phyloP scores from a whole-genome alignment of 37 sponge, comb jelly and placozoan genomes.

The Ianthella basta region DNA sequence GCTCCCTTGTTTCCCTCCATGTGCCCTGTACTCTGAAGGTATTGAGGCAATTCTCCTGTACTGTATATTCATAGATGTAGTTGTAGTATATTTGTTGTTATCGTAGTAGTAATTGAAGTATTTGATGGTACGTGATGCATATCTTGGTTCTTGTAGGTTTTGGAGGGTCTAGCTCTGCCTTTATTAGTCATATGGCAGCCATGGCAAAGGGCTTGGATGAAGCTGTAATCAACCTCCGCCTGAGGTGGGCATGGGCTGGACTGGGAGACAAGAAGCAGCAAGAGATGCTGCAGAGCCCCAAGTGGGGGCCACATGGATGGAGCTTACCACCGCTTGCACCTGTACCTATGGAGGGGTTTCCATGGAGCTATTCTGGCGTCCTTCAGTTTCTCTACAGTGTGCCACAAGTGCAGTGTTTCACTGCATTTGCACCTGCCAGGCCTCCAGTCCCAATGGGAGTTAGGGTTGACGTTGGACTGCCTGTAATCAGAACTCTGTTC shows the following conservation, averaged over 20 bases:
- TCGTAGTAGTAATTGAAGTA: not conserved
- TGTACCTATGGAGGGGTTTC: no score
- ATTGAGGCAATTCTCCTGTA: no score
- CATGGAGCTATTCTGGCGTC: no score
- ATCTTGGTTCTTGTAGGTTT: not conserved
- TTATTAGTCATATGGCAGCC: not conserved
- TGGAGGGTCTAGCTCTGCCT: not conserved
- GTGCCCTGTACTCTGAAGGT: no score
- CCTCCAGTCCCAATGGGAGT: not conserved
- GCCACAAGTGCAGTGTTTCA: not conserved
- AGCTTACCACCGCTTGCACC: no score
- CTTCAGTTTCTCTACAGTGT: not conserved
- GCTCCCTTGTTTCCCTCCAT: no score
- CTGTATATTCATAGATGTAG: no score
- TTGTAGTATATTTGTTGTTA: no score
- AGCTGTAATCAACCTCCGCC: no score
- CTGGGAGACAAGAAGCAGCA: not conserved
- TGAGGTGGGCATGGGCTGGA: conserved; percentile 23
- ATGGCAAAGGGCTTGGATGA: not conserved
- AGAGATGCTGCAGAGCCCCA: not conserved
- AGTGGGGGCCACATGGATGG: no score
- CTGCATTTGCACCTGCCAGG: not conserved
- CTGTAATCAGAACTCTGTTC: not conserved
- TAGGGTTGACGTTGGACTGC: not conserved
- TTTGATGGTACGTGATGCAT: not conserved